Evolutionary conservation across 2,888 invertebrate genomes (phyloP), one percentile per base, ranked within the genome.

Genomic region (Chalcis sispes): DNA sequence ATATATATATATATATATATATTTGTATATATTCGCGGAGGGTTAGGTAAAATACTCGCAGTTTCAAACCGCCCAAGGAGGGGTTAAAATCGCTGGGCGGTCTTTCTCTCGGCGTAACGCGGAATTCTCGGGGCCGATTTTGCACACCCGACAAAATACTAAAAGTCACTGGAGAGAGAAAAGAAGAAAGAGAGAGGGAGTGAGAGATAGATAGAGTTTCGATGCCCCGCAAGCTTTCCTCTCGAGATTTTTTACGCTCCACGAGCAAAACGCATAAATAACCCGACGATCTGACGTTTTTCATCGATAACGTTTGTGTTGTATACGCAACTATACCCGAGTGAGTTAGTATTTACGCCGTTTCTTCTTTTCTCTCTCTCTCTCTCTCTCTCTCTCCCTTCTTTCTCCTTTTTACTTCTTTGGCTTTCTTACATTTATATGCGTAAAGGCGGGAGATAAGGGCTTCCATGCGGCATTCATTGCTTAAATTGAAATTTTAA

Each of bases 381-480:
- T 50, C 32, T n/a, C 67, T 42, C n/a, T n/a, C n/a, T 29, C 42
- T 20, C 48, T 32, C 52, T 32, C 54, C 4, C 56, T 40, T 32
- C n/a, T 58, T 4, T 50, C 32, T n/a, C 67, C 29, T n/a, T n/a
- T n/a, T 29, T 42, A 15, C 48, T 32, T 32, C 54, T 5, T 46
- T 40, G 5, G 40, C 15, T 36, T 32, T 59, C 59, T 52, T 42
- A 32, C 67, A 64, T 64, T 75, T 70, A 25, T 58, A 75, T 64
- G 70, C 70, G 64, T 64, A 75, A 69, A 70, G 64, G 58, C 56
- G 50, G 50, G 75, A 62, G 74, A 74, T 75, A 75, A 70, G 70
- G 46, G 20, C 7, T n/a, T n/a, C n/a, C n/a, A 2, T 29, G 29
- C 13, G 42, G 42, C 29, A 58, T 66, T 65, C 66, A 40, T 1